These are phyloP conservation scores for Actinostola sp. DNA, from an alignment of 92 coral and sea anemone genomes.

Conservation along the genomic window DNA sequence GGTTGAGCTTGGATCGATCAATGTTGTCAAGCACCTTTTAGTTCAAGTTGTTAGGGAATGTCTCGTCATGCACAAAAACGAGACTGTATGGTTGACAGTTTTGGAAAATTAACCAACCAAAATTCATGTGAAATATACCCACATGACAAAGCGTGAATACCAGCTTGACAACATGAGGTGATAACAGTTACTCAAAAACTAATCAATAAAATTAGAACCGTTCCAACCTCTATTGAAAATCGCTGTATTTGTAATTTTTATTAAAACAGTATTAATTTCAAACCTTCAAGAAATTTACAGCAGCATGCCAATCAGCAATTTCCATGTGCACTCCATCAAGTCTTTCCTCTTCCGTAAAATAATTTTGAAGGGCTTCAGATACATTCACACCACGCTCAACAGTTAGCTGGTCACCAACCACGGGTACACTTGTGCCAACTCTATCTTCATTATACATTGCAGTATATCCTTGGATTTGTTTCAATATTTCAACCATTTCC, in stretches of 20 bases:
- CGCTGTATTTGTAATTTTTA: not conserved
- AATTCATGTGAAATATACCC: no score
- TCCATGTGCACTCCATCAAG: constrained; percentile 53
- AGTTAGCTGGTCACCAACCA: constrained; percentile 56
- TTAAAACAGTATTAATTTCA: not conserved
- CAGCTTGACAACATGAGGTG: no score
- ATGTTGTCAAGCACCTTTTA: no score
- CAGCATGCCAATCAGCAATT: constrained; percentile 59
- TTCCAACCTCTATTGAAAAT: no score
- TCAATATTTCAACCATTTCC: constrained; percentile 40
- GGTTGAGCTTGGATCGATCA: no score
- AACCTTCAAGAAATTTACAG: constrained; percentile 49
- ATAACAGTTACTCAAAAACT: no score
- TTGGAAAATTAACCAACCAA: no score
- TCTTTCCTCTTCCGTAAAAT: constrained; percentile 37
- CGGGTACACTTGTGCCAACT: constrained; percentile 29
- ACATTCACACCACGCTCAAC: constrained; percentile 47
- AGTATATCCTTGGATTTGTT: constrained; percentile 36
- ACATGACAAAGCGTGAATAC: no score
- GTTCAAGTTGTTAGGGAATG: no score
- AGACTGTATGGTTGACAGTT: no score
- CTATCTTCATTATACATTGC: not conserved
- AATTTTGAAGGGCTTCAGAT: constrained; percentile 47
- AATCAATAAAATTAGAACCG: no score
- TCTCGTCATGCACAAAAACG: no score